Evolutionary conservation across 2,888 invertebrate species (phyloP), one percentile per base, ranked within the genome.

Genomic region (Leucania comma): DNA sequence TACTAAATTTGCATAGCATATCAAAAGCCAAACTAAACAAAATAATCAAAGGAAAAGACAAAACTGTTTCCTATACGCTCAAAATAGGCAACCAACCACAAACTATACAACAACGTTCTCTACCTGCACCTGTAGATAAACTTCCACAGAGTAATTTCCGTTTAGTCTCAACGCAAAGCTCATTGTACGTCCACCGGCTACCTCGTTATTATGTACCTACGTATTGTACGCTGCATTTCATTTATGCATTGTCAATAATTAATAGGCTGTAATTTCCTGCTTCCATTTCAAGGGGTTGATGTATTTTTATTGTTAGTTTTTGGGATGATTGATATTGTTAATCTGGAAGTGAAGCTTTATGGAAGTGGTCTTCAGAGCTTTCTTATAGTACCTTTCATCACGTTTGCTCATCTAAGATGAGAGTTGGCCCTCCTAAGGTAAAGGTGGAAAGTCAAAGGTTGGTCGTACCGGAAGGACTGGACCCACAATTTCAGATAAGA

Each of bases 111-210:
- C 26, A 64, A 48, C 32, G 38, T 56, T 50, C 35, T 32, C 78
- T 75, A 69, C 61, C 56, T 72, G 72, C 81, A 76, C 67, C 75
- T 80, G 79, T 80, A 80, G 86, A 83, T 87, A 83, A 90, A 91
- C 86, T 89, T 90, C 80, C 82, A 68, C 85, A 75, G 84, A 87
- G 89, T 91, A 91, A 92, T 91, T 91, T 92, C 90, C 91, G 90
- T 83, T 88, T 85, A 84, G 85, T 86, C 88, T 88, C 86, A 83
- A 69, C 84, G 87, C 87, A 88, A 87, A 89, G 87, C 88, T 80
- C 78, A 84, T 80, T 87, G 84, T 86, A 77, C 78, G 73, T 58
- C 69, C 67, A 71, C 61, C 48, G 56, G 60, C 70, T 51, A 59
- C 64, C 71, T 65, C 59, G 68, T 66, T 75, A 64, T 69, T 69